phyloP scores from a whole-genome alignment of 2,113 vertebrate genomes.

The Gymnarchus niloticus region DNA sequence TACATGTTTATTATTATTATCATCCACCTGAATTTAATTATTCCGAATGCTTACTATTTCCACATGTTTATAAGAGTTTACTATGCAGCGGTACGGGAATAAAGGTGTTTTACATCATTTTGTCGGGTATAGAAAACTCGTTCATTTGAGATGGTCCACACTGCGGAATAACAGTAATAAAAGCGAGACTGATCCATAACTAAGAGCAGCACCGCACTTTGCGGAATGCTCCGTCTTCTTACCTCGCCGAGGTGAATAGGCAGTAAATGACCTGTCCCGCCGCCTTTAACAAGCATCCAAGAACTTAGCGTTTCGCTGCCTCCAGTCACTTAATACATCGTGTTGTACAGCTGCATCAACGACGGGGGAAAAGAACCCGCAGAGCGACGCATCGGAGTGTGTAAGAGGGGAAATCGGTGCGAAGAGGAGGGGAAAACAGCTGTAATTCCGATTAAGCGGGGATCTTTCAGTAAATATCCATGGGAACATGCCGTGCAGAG shows the following conservation, averaged over 20 bases:
- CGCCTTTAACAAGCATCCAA: conserved; percentile 26
- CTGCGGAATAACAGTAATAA: conserved; percentile 30
- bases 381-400: conserved; percentile 19
- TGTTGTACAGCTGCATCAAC: conserved; percentile 37
- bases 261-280: conserved; percentile 40
- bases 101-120: conserved; percentile 23
- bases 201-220: conserved; percentile 34
- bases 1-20: conserved; percentile 36
- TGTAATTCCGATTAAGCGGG: conserved; percentile 51
- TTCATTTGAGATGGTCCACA: conserved; percentile 39
- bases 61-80: conserved; percentile 31
- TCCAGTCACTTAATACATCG: conserved; percentile 41
- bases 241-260: conserved; percentile 21
- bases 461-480: conserved; percentile 34
- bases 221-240: conserved; percentile 33
- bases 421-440: conserved; percentile 23
- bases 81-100: conserved; percentile 21
- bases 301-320: conserved; percentile 30
- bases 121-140: conserved; percentile 33
- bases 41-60: conserved; percentile 34
- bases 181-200: conserved; percentile 46
- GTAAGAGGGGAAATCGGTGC: background rate
- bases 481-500: conserved; percentile 48
- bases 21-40: conserved; percentile 38
- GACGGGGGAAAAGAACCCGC: conserved; percentile 31